Evolutionary conservation across 2,888 invertebrate genomes (phyloP), one percentile per base, ranked within the genome.

Genomic region (Norana najaformis): DNA sequence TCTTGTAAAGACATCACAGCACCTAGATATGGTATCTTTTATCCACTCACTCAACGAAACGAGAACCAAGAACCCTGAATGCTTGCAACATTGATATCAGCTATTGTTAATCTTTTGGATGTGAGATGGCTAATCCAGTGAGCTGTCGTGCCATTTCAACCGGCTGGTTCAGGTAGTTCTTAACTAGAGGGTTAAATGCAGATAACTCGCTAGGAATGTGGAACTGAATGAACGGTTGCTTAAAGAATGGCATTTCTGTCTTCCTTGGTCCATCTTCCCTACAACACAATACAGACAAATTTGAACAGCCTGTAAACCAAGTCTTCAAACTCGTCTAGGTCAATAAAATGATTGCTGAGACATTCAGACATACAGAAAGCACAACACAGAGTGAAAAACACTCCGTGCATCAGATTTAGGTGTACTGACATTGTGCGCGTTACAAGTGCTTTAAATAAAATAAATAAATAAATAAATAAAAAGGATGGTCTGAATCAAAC

Each of bases 191-290:
- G 85, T 85, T 85, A 85, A 85, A 85, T 37, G 85, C 85, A 85
- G 85, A 85, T 23, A 37, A 85, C 85, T 85, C 85, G 85, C 85
- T 85, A 85, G 85, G 85, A 85, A 85, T 85, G 85, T 85, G 85
- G 37, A 35, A 85, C 85, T 37, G 36, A 37, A 37, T 37, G 20
- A 85, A 35, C 85, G 37, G 36, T 16, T 85, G 85, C 85, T 85
- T 85, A 20, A 85, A 36, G 37, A 85, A 85, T 36, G 85, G 85
- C 37, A 85, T 23, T 37, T 85, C n/a, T 35, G 37, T 85, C 85
- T 85, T 85, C 85, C 11, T 37, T 23, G 37, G 35, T 37, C 36
- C 85, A 85, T 35, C 36, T 36, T 85, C 36, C 23, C 85, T 85
- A 85, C 36, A 35, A 85, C 36, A 35, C 85, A 85, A 85, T 36